A percentile compares a stretch with the other conserved stretches of the same genome.
phyloP scores from a whole-genome alignment of 2,113 vertebrate genomes.

The Falcunculus frontatus region DNA sequence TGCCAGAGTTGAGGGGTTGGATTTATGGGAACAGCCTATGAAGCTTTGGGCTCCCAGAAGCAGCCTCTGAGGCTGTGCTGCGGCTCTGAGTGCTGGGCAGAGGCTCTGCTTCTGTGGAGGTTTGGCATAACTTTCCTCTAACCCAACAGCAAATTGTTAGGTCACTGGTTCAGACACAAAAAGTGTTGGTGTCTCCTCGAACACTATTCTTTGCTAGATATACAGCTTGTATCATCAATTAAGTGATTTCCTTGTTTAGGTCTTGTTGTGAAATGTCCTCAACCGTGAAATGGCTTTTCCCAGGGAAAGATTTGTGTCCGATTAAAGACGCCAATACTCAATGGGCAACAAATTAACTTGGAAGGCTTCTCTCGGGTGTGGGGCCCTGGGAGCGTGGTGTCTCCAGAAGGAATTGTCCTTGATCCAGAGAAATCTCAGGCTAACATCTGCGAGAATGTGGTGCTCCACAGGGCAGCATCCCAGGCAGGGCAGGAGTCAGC shows the following conservation, averaged over 20 bases:
- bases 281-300: background rate
- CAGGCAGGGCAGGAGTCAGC: background rate
- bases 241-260: background rate
- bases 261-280: background rate
- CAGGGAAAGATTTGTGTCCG: background rate
- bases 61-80: background rate
- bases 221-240: background rate
- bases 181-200: background rate
- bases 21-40: background rate
- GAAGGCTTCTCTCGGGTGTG: background rate
- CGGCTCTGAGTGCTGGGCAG: background rate
- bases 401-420: background rate
- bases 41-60: background rate
- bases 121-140: background rate
- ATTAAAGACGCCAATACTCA: background rate
- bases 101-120: background rate
- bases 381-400: background rate
- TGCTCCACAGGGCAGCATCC: background rate
- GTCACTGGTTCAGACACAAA: background rate
- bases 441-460: rapidly evolving
- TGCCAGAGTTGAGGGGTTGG: background rate
- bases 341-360: background rate
- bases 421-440: background rate
- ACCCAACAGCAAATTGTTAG: rapidly evolving
- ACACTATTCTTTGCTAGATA: background rate